A percentile compares a stretch with the other conserved stretches of the same genome.
Conservation (phyloP, 2,888 invertebrate genomes). For the Spodoptera exigua region DNA sequence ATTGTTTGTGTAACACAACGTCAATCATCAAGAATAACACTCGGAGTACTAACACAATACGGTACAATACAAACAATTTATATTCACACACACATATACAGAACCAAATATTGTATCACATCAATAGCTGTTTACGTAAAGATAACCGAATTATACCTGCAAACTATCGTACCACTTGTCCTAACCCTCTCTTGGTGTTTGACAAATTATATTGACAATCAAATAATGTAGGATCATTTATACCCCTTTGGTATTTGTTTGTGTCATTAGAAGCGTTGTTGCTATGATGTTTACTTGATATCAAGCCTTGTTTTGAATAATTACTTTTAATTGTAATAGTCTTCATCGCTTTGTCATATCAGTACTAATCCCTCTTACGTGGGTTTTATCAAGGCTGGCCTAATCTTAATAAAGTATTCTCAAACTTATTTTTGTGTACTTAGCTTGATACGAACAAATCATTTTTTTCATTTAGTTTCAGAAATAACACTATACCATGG, state of each 20-base stretch:
- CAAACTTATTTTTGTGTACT: too few relatives aligned
- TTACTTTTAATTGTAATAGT: background rate
- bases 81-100: background rate
- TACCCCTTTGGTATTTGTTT: conserved; percentile 20
- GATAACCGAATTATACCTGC: conserved; percentile 58
- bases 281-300: background rate
- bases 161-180: conserved; percentile 36
- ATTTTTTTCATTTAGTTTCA: too few relatives aligned
- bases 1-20: too few relatives aligned
- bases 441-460: too few relatives aligned
- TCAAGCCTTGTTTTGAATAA: background rate
- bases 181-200: conserved; percentile 11
- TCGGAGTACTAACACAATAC: too few relatives aligned
- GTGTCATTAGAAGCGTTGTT: conserved; percentile 1
- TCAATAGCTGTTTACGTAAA: conserved; percentile 45
- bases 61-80: too few relatives aligned
- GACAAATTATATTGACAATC: conserved; percentile 32
- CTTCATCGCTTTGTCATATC: background rate
- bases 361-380: too few relatives aligned
- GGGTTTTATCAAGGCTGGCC: too few relatives aligned
- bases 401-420: too few relatives aligned
- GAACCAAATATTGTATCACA: conserved; percentile 10
- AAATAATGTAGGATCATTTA: conserved; percentile 20
- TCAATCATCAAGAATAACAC: too few relatives aligned
- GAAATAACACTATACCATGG: too few relatives aligned